Evolutionary conservation across 2,888 invertebrate genomes (phyloP).

Genomic region (Leptothorax acervorum): DNA sequence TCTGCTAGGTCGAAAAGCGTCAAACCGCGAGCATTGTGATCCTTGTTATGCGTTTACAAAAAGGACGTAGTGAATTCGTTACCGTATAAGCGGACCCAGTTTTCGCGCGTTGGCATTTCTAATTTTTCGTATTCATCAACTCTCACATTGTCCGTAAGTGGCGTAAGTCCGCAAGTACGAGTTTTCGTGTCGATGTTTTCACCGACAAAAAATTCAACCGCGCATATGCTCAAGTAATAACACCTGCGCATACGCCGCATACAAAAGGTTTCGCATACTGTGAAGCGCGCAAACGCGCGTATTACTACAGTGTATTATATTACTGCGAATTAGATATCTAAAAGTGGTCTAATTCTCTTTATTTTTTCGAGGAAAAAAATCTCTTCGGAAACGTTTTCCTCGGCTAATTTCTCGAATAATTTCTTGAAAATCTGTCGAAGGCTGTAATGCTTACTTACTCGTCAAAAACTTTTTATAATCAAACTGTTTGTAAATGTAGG

Average conservation of each 20-base stretch:
- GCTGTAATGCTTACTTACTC: neutral
- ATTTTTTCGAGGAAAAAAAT: neutral
- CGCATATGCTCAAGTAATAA: neutral
- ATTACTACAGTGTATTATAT: too few species aligned
- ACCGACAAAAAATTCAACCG: neutral
- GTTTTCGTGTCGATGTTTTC: neutral
- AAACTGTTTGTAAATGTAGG: too few species aligned
- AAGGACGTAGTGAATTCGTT: conserved; percentile 54
- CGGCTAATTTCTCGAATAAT: neutral
- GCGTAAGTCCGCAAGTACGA: neutral
- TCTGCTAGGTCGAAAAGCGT: neutral
- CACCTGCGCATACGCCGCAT: neutral
- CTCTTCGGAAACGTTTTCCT: neutral
- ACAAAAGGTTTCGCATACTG: neutral
- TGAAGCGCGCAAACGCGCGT: neutral
- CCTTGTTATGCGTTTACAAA: conserved; percentile 64
- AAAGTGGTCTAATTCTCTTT: neutral
- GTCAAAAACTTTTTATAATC: neutral
- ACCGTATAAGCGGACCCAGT: conserved; percentile 52
- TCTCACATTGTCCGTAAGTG: neutral
- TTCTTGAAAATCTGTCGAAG: neutral
- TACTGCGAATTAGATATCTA: neutral
- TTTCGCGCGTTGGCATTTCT: conserved; percentile 43
- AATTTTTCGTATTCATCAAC: conserved; percentile 41
- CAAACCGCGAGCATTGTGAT: conserved; percentile 57